phyloP scores from a whole-genome alignment of 2,113 vertebrate species.

The Strigops habroptila region DNA sequence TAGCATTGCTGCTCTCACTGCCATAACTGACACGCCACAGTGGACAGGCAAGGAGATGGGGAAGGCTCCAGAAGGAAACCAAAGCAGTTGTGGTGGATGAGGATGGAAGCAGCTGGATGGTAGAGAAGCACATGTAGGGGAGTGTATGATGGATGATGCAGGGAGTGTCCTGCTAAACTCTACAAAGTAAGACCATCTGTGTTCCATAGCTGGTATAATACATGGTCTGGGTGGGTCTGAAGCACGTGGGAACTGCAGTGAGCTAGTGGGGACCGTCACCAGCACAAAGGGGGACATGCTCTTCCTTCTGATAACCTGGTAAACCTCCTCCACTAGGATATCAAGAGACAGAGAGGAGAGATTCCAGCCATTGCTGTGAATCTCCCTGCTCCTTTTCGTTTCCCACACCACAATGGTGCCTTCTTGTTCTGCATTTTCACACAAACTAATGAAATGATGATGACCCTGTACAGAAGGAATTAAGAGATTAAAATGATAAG shows the following conservation, averaged over 20 bases:
- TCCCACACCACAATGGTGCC: rapidly evolving
- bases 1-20: background rate
- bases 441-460: background rate
- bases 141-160: background rate
- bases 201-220: background rate
- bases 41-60: background rate
- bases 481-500: background rate
- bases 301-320: background rate
- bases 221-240: background rate
- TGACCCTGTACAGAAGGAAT: background rate
- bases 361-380: background rate
- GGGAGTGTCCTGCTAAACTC: background rate
- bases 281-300: background rate
- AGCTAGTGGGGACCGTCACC: background rate
- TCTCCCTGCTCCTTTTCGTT: background rate
- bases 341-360: background rate
- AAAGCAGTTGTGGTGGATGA: background rate
- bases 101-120: background rate
- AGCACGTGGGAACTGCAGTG: background rate
- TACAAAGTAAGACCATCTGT: too few relatives aligned
- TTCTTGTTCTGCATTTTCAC: background rate
- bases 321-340: background rate
- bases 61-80: background rate
- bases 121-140: background rate
- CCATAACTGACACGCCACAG: background rate